Conservation (phyloP, 1,140 invertebrate species). For the Listronotus bonariensis region DNA sequence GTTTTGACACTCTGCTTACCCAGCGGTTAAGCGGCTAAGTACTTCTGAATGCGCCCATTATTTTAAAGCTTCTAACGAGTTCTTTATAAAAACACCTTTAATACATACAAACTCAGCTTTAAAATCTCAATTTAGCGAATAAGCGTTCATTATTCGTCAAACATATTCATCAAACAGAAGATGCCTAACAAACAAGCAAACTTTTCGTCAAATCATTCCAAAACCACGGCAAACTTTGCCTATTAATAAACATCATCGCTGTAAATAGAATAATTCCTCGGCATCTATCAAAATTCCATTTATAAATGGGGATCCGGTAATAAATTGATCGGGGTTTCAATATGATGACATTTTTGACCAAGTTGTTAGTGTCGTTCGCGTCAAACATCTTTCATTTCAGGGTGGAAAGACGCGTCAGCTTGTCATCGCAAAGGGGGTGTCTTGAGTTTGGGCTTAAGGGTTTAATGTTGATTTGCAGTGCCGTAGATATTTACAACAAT, state of each 20-base stretch:
- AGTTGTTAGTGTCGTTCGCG: slow-evolving; percentile 35
- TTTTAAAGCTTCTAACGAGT: too few species aligned
- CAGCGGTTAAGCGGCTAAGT: too few species aligned
- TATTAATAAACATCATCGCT: slow-evolving; percentile 31
- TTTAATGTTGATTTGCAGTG: slow-evolving; percentile 9
- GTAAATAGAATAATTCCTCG: slow-evolving; percentile 28
- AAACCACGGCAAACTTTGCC: slow-evolving; percentile 27
- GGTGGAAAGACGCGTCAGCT: slow-evolving; percentile 36
- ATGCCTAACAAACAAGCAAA: slow-evolving; percentile 7
- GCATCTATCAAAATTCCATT: slow-evolving; percentile 22
- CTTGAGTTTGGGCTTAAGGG: neutral
- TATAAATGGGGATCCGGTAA: slow-evolving; percentile 26
- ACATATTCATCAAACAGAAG: too few species aligned
- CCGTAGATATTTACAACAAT: neutral
- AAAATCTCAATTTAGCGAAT: too few species aligned
- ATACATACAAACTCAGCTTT: too few species aligned
- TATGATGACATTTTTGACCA: slow-evolving; percentile 40
- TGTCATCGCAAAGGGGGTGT: slow-evolving; percentile 22
- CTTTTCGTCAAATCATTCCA: slow-evolving; percentile 21
- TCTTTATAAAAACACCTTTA: too few species aligned
- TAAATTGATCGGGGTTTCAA: slow-evolving; percentile 42
- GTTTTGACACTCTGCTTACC: too few species aligned
- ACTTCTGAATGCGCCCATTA: too few species aligned
- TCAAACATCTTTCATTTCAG: slow-evolving; percentile 42
- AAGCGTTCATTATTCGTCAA: too few species aligned